Conservation (phyloP, 1,140 invertebrate genomes). For the Dendroctonus ponderosae region DNA sequence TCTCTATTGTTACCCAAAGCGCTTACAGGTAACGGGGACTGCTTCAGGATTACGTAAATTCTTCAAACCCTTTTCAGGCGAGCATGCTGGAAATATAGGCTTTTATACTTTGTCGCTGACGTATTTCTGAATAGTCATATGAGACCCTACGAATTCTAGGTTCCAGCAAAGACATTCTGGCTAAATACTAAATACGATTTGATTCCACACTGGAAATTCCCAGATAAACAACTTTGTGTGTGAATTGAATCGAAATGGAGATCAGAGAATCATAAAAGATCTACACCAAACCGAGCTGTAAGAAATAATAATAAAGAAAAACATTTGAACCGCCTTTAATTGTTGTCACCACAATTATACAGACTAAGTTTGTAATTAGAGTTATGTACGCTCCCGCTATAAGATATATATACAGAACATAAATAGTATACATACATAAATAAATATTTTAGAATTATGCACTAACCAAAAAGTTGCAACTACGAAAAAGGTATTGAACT, state of each 20-base stretch:
- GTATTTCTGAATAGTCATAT: neutral
- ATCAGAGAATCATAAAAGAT: neutral
- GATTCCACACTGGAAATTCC: neutral
- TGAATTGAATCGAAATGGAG: neutral
- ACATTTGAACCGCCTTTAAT: no score
- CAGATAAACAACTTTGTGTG: neutral
- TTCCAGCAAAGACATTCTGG: neutral
- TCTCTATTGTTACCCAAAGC: neutral
- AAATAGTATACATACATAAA: no score
- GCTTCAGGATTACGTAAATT: neutral
- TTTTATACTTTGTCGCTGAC: slow-evolving; percentile 2
- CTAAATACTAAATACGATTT: neutral
- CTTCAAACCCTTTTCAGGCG: neutral
- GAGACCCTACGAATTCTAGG: neutral
- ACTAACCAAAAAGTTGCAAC: no score
- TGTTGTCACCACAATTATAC: no score
- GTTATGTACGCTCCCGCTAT: no score
- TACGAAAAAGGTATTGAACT: no score
- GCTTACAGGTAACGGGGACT: neutral
- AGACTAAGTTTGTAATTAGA: no score
- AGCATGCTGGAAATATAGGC: neutral
- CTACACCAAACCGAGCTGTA: neutral
- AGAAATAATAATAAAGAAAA: neutral
- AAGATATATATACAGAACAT: no score
- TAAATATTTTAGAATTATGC: no score